Evolutionary conservation across 2,888 invertebrate species (phyloP), one percentile per base, ranked within the genome.

Genomic region (Mycogona germanica): DNA sequence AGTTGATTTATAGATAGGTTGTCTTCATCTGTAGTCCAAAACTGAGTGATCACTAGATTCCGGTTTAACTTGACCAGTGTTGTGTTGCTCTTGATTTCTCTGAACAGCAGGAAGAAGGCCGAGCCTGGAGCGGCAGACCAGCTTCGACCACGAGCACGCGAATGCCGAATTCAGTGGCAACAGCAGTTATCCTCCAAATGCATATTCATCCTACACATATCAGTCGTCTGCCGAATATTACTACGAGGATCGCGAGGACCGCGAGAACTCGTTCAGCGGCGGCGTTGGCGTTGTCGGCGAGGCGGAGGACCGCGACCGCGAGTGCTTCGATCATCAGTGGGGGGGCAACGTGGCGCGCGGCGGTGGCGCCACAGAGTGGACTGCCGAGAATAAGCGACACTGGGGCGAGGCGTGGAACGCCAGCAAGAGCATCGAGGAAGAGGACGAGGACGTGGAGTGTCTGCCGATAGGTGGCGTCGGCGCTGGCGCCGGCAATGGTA

Each of bases 101-200:
- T n/a, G n/a, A n/a, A n/a, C n/a, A n/a, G n/a, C 45, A 21, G 70
- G 66, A 37, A 72, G 84, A 65, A 76, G 82, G 66, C 84, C 84
- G 57, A 85, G 85, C 69, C 73, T 87, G 64, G 87, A 86, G 69
- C 76, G 86, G 64, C 87, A 87, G 71, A 80, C 78, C 58, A 85
- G 85, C 41, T 70, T 85, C 66, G 85, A 86, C 64, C 76, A 80
- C 62, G 75, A 57, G 25, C 48, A 55, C 37, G 41, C 45, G 5
- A 40, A 47, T 25, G 32, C 53, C 25, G 29, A 49, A 23, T 3
- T 9, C 9, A 17, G 14, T 29, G 29, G 47, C n/a, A 3, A 19
- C 30, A 29, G 17, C 28, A n/a, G n/a, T n/a, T n/a, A n/a, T n/a
- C n/a, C n/a, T n/a, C 19, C 42, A 7, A 41, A 41, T 41, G 9